Evolutionary conservation across 2,797 vertebrate species (phyloP), one percentile per base, ranked within the genome.

Genomic region (Caiman crocodilus): DNA sequence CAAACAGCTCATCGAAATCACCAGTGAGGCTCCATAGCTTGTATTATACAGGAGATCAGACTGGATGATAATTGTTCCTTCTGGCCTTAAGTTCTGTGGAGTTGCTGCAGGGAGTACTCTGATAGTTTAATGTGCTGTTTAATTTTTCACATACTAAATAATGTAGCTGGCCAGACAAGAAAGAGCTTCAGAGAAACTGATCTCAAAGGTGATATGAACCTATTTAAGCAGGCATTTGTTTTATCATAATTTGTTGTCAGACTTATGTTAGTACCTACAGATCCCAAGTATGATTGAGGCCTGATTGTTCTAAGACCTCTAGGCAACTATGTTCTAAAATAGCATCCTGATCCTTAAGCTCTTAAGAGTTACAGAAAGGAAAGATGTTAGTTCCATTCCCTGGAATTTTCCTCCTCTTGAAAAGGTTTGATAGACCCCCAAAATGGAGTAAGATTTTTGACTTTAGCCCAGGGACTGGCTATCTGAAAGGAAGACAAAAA

Each of bases 401-500:
- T 82, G 64, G 84, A 14, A 4, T 17, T 76, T 80, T 61, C 20
- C 20, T 67, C 18, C 32, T 18, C 15, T 32, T 32, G 65, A 67
- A 67, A 67, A 32, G 18, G 20, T 79, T 69, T 87, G 1, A 56
- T 67, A n/a, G 13, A 63, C 7, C 20, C 80, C 7, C 32, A 82
- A 60, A 89, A 86, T 81, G 32, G 81, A 65, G 76, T 82, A 71
- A 92, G 42, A 61, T 91, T 65, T 81, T 74, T n/a, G 79, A 87
- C 5, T 7, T 85, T 65, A 65, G 20, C 4, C 28, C 15, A 81
- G 73, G 64, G 50, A 79, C 35, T 50, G 59, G 35, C 63, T 3
- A 18, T 74, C 32, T 85, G 26, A 71, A 79, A 59, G 6, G n/a
- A 67, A 73, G 28, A 14, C 12, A 25, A 59, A 87, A 85, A 63